These are phyloP conservation scores for Antennarius maculatus DNA, from an alignment of 2,797 vertebrate genomes.

Conservation along the genomic window DNA sequence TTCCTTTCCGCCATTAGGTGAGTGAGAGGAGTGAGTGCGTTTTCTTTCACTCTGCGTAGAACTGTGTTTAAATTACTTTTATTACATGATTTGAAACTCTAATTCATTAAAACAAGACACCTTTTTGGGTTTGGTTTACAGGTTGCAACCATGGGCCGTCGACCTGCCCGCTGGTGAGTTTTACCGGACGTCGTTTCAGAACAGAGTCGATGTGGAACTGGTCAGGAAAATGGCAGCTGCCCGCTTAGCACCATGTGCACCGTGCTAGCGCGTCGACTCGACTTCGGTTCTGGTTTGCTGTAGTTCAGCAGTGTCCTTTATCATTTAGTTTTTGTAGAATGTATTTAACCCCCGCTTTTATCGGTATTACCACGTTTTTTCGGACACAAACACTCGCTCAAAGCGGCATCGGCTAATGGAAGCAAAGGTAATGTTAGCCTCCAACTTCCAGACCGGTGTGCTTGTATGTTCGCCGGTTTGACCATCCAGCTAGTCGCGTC, in stretches of 20 bases:
- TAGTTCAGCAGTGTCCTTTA: rapidly evolving
- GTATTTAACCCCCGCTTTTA: rapidly evolving
- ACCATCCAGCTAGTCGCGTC: too few species aligned
- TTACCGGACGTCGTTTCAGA: rapidly evolving
- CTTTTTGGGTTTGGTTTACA: constrained; percentile 48
- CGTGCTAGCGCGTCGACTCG: too few species aligned
- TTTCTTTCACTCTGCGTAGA: constrained; percentile 33
- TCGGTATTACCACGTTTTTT: rapidly evolving
- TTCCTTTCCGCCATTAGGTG: constrained; percentile 88
- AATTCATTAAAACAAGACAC: neutral
- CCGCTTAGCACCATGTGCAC: constrained; percentile 72
- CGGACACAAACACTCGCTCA: rapidly evolving
- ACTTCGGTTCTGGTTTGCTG: too few species aligned
- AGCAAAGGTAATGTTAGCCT: neutral
- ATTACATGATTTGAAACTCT: rapidly evolving
- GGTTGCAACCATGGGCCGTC: constrained; percentile 85
- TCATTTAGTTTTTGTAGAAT: rapidly evolving
- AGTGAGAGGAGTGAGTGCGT: constrained; percentile 70
- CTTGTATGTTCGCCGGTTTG: too few species aligned
- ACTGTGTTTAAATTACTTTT: neutral
- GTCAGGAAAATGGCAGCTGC: constrained; percentile 79
- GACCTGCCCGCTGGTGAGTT: constrained; percentile 87
- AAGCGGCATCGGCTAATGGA: neutral
- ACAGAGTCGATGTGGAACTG: neutral
- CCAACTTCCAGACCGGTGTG: rapidly evolving